phyloP scores from a whole-genome alignment of 23 tunicate species.

The Ascidia mentula region DNA sequence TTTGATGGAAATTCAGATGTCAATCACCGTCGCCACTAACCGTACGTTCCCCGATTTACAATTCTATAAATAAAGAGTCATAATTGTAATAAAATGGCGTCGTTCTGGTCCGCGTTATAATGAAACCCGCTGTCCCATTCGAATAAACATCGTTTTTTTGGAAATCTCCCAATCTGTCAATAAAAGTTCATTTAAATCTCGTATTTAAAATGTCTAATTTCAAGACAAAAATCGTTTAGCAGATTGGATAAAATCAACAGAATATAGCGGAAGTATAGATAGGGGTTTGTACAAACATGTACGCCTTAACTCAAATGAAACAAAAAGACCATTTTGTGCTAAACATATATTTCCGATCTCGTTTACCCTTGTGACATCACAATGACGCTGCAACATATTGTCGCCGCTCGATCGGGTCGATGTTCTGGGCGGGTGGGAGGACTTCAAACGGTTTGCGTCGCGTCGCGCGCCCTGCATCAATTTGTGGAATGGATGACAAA shows the following conservation, averaged over 20 bases:
- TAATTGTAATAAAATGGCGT: constrained; percentile 11
- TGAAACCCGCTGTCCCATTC: not conserved
- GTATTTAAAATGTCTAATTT: too few species aligned
- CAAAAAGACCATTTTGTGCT: too few species aligned
- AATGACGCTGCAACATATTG: constrained; percentile 1
- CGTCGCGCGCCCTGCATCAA: not conserved
- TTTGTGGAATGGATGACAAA: constrained; percentile 16
- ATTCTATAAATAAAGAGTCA: not conserved
- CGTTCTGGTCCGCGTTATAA: not conserved
- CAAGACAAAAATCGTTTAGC: too few species aligned
- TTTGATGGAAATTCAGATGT: too few species aligned
- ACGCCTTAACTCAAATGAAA: too few species aligned
- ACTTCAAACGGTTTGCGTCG: constrained; percentile 1
- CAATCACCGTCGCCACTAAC: not conserved
- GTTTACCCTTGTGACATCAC: constrained; percentile 1
- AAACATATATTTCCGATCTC: too few species aligned
- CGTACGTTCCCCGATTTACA: not conserved
- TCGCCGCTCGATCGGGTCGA: not conserved
- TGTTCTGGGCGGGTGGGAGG: constrained; percentile 10
- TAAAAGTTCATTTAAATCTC: too few species aligned
- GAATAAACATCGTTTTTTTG: too few species aligned
- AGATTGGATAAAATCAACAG: too few species aligned
- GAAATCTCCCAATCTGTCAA: too few species aligned
- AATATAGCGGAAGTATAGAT: too few species aligned
- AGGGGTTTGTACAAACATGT: too few species aligned